Base-by-base conservation (phyloP, 2,113 vertebrate genomes). In the Trogon surrucura region DNA sequence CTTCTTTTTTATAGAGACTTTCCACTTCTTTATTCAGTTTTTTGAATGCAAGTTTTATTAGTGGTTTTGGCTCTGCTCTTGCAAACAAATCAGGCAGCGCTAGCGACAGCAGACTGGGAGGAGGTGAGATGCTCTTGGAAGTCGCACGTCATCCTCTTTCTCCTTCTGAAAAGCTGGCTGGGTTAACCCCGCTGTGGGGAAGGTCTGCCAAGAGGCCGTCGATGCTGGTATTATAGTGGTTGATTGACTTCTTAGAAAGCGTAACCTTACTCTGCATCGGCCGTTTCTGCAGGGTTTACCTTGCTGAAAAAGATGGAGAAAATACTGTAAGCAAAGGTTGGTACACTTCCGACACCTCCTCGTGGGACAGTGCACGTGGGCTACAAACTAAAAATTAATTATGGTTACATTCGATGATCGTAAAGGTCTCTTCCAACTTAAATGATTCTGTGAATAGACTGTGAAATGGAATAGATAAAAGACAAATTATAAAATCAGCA, bases 1-100 rank as follows among this genome's bases (percentile, higher is more conserved):
- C n/a, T 78, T 53, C 72, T 48, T 78, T 85, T 95, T 88, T 64
- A 53, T 53, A 56, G 36, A 91, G 80, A 62, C 57, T 88, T 93
- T 85, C 82, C 72, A 79, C 50, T 92, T 85, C 88, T 88, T 88
- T 71, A 69, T 77, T 88, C 64, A 62, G 10, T 53, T 78, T 83
- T 58, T 77, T 78, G 53, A 88, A 81, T 88, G 44, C 88, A 67
- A 81, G 54, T 62, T 93, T 93, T 85, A 73, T 91, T 91, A 77
- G 88, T 50, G 80, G 84, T 45, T 93, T 88, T 95, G 83, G 91
- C 83, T 80, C 62, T 91, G 83, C 29, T 57, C 53, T 75, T 80
- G 38, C 69, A 77, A 91, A 80, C 88, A 91, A 75, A 60, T 75
- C 34, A 62, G 53, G 73, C 79, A 61, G 64, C 57, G 13, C 32